Conservation (phyloP, 2,113 vertebrate genomes). For the Cygnus atratus region DNA sequence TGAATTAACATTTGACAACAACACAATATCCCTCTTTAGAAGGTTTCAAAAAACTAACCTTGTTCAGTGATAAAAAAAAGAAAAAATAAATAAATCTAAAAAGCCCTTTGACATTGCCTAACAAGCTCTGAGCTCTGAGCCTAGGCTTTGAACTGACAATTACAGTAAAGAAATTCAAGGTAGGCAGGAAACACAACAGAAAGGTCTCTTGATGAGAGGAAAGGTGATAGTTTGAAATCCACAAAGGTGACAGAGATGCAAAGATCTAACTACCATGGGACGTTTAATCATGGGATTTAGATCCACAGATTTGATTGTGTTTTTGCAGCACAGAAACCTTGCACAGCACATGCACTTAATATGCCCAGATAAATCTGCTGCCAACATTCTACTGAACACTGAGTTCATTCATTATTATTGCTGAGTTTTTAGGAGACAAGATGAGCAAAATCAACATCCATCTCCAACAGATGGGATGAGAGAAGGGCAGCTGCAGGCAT, state of each 20-base stretch:
- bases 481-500: constrained; percentile 53
- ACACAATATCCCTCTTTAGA: no score
- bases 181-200: background rate
- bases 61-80: background rate
- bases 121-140: background rate
- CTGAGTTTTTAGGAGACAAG: background rate
- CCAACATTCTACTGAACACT: background rate
- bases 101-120: background rate
- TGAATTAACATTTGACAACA: background rate
- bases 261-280: background rate
- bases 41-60: background rate
- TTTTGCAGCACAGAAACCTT: background rate
- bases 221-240: background rate
- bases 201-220: background rate
- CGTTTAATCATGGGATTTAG: background rate
- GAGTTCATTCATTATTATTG: constrained; percentile 37
- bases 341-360: background rate
- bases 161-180: background rate
- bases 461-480: constrained; percentile 54
- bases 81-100: background rate
- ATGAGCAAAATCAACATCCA: constrained; percentile 16
- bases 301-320: background rate
- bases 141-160: background rate
- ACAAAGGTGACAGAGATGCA: background rate
- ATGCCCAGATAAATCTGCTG: background rate